Conservation (phyloP, 1,140 invertebrate genomes). For the Phymastichus coffea region DNA sequence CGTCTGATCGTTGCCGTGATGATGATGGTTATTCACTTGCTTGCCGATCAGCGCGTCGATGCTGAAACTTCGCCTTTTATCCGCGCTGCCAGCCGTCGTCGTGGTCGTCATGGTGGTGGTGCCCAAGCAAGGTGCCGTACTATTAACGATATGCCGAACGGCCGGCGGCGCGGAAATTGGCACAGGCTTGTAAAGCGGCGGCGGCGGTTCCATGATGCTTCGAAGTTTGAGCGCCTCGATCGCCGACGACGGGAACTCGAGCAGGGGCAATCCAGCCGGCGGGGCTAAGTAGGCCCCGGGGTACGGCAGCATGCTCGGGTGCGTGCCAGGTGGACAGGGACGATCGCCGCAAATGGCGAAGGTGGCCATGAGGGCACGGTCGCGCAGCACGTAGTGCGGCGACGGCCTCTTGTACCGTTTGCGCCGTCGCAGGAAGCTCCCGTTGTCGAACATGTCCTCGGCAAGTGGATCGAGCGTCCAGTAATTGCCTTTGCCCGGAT, state of each 20-base stretch:
- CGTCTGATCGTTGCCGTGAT: constrained; percentile 35
- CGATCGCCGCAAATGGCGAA: constrained; percentile 51
- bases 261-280: constrained; percentile 45
- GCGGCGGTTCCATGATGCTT: constrained; percentile 46
- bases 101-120: background rate
- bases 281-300: constrained; percentile 42
- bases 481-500: constrained; percentile 98
- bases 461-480: constrained; percentile 97
- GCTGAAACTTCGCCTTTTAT: constrained; percentile 55
- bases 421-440: constrained; percentile 89
- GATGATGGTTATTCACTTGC: constrained; percentile 25
- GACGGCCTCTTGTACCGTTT: constrained; percentile 93
- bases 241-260: constrained; percentile 57
- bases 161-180: constrained; percentile 48
- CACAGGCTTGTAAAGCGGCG: constrained; percentile 56
- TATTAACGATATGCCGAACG: constrained; percentile 37
- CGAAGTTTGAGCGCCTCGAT: constrained; percentile 55
- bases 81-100: constrained; percentile 33
- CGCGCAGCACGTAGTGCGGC: constrained; percentile 59
- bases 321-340: constrained; percentile 38
- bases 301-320: constrained; percentile 40
- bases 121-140: background rate
- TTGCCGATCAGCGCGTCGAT: constrained; percentile 60
- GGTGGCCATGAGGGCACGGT: constrained; percentile 54
- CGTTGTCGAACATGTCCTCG: constrained; percentile 99